phyloP scores from a whole-genome alignment of 2,888 invertebrate species.

The Campopleginae sp. region DNA sequence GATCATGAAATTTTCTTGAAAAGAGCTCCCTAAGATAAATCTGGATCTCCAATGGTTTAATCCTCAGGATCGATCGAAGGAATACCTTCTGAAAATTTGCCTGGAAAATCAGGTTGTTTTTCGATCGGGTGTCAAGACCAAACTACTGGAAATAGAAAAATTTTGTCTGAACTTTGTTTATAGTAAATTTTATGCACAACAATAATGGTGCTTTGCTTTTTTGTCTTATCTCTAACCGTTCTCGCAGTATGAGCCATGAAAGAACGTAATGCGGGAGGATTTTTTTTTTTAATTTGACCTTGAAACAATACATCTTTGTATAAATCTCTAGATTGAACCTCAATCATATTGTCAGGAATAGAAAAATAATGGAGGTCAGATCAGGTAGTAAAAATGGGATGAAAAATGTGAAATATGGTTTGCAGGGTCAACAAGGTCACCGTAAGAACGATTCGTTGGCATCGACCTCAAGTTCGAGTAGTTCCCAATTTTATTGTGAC shows the following conservation, averaged over 20 bases:
- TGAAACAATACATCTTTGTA: neutral
- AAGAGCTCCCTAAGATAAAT: neutral
- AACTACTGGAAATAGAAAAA: neutral
- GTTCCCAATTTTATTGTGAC: constrained; percentile 95
- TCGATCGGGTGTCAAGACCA: neutral
- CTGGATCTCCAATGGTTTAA: neutral
- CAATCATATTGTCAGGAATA: neutral
- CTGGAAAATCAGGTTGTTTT: neutral
- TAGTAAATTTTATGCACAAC: neutral
- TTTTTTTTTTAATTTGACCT: neutral
- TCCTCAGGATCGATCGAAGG: neutral
- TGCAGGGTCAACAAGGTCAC: constrained; percentile 86
- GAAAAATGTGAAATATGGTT: constrained; percentile 16
- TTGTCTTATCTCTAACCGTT: neutral
- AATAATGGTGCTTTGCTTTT: neutral
- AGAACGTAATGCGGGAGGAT: neutral
- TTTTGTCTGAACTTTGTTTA: neutral
- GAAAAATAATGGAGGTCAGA: neutral
- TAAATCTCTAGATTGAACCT: neutral
- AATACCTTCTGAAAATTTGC: neutral
- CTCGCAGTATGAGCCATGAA: neutral
- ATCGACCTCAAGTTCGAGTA: constrained; percentile 94
- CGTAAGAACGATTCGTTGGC: constrained; percentile 96
- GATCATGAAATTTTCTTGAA: neutral
- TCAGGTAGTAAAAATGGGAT: constrained; percentile 25